These are phyloP conservation scores for Carduelis carduelis DNA, from an alignment of 2,797 vertebrate species.

Conservation along the genomic window DNA sequence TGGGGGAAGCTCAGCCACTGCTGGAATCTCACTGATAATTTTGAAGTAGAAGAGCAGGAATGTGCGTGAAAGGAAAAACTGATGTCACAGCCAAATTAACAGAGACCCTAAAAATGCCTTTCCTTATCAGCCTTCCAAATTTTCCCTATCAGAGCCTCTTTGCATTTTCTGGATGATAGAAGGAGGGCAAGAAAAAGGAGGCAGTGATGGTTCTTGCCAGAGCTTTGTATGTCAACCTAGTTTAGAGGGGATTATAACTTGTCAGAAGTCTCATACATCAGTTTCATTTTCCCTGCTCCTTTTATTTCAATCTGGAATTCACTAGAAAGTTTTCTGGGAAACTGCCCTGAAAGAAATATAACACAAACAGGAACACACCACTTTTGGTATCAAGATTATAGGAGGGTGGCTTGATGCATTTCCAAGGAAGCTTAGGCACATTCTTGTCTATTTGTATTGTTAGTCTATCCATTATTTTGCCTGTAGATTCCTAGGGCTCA, in stretches of 20 bases:
- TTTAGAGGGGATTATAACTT: rapidly evolving
- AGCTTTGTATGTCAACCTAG: neutral
- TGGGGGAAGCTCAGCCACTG: neutral
- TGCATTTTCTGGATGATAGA: neutral
- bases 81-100: neutral
- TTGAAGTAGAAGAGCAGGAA: neutral
- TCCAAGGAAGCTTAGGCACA: neutral
- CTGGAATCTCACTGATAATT: neutral
- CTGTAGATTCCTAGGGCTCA: neutral
- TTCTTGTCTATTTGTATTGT: neutral
- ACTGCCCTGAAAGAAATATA: neutral
- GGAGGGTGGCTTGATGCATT: neutral
- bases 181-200: neutral
- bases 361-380: neutral
- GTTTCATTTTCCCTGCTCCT: neutral
- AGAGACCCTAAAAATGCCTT: neutral
- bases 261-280: neutral
- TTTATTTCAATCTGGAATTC: neutral
- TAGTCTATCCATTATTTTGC: neutral
- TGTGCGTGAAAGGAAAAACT: neutral
- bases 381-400: neutral
- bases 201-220: neutral
- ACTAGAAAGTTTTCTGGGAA: neutral
- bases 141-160: neutral
- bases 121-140: neutral